Evolutionary conservation across 2,797 vertebrate genomes (phyloP), one percentile per base, ranked within the genome.

Genomic region (Epinephelus malabaricus): DNA sequence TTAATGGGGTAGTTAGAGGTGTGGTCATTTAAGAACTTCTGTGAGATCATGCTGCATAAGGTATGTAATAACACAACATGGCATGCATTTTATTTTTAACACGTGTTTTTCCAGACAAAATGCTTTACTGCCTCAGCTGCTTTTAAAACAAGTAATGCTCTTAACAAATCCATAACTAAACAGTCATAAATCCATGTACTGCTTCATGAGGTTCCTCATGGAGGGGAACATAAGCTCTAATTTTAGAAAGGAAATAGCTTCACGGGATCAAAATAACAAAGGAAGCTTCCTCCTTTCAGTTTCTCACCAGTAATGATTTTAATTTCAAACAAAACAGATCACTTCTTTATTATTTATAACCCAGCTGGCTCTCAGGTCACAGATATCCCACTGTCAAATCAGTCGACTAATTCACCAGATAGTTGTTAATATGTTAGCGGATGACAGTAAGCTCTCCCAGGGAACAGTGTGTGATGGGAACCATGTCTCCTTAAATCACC

Each of bases 381-480:
- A 64, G 21, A 53, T 40, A 55, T 78, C 58, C 71, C 72, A 78
- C 66, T 66, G 2, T 73, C 30, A 59, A 51, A 83, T 49, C n/a
- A 62, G n/a, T 17, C 23, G 30, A 65, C 21, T 3, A 30, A 66
- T 61, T 45, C 30, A 53, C 38, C 30, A 21, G 25, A 40, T n/a
- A 56, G 27, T 21, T 46, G 15, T 18, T 65, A 13, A 74, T 79
- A 68, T 66, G 54, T 64, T 3, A 78, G n/a, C 61, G 47, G 70
- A 47, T 5, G 71, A 77, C 81, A 77, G 64, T 47, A 17, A 21
- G 49, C 27, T 67, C 75, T 78, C 79, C 64, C 0, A 34, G 64
- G 76, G 79, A 84, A 38, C 68, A 34, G 50, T 19, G 38, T 59
- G 47, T 13, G 59, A 85, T 82, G 89, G 86, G 78, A 89, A 87